Evolutionary conservation across 2,888 invertebrate genomes (phyloP).

Genomic region (Anorthoa munda): DNA sequence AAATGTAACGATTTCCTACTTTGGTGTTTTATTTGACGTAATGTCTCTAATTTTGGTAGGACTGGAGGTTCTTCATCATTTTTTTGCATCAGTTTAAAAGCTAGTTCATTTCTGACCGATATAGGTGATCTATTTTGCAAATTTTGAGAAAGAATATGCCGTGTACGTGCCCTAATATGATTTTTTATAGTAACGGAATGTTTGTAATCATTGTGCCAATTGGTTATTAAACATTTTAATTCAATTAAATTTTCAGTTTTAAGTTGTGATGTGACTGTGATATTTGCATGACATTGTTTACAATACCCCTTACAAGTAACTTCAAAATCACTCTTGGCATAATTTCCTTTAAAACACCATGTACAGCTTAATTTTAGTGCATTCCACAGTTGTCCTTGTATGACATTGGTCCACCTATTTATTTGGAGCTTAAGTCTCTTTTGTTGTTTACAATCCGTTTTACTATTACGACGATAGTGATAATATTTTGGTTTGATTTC

Average conservation of each 20-base stretch:
- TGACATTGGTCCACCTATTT: constrained; percentile 34
- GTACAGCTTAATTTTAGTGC: constrained; percentile 24
- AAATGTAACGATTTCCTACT: constrained; percentile 20
- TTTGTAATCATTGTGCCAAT: constrained; percentile 22
- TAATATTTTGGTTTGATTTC: constrained; percentile 25
- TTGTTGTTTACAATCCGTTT: constrained; percentile 21
- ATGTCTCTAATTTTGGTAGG: constrained; percentile 24
- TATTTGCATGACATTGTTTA: constrained; percentile 35
- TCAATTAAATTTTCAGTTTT: constrained; percentile 28
- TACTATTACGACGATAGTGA: constrained; percentile 25
- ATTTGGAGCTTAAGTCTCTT: constrained; percentile 29
- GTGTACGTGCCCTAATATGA: constrained; percentile 20
- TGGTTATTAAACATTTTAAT: constrained; percentile 25
- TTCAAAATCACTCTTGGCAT: constrained; percentile 21
- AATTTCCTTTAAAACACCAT: constrained; percentile 28
- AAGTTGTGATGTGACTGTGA: constrained; percentile 20
- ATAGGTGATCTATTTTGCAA: constrained; percentile 18
- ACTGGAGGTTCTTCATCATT: constrained; percentile 29
- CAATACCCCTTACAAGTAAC: constrained; percentile 29
- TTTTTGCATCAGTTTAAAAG: constrained; percentile 21
- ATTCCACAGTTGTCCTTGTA: constrained; percentile 27
- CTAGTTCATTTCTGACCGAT: constrained; percentile 25
- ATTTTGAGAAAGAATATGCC: constrained; percentile 17
- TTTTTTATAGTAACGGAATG: constrained; percentile 28
- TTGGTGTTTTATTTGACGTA: constrained; percentile 27